Base-by-base conservation (phyloP, 2,888 invertebrate genomes). In the Mamestra brassicae region DNA sequence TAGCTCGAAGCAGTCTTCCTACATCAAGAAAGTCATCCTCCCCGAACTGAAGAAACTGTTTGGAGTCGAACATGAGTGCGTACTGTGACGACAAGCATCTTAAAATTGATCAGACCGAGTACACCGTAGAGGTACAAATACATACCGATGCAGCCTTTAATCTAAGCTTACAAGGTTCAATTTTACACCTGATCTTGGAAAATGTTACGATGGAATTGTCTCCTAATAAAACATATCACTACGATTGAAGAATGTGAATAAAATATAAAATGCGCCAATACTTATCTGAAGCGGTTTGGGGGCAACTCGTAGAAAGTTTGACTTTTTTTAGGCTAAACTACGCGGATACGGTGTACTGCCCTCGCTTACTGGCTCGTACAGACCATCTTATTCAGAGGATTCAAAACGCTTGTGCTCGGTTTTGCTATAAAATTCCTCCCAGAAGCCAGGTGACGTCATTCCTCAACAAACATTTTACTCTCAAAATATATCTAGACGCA, bases 31-130 rank as follows among this genome's bases (percentile, higher is more conserved):
- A 90, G 97, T 98, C 71, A 98, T 99, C 88, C 97, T 98, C 92
- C 98, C 98, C 7, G 98, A 99, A 95, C 96, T 99, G 77, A 98
- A 98, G 93, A 97, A 98, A 87, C 97, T 99, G 81, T 99, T 98
- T 91, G 99, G 99, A 81, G 97, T 97, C 83, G 97, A 97, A 90
- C 97, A 97, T 90, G 98, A 98, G 81, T 98, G 98, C 95, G 97
- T 97, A 86, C 98, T 98, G 97, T 98, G 94, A 96, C 91, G 86
- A 86, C 70, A 71, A 84, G 47, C 45, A 68, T 81, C 66, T 74
- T 78, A 26, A 88, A 81, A 78, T 71, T 80, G 73, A 81, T 80
- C 75, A 81, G 71, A 70, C 64, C 62, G 78, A 76, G 61, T 79
- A 84, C 70, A 85, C 66, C 52, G 15, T 76, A 80, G 68, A 76